These are phyloP conservation scores for Etheostoma nigrum DNA, from an alignment of 2,797 vertebrate genomes.

Conservation along the genomic window DNA sequence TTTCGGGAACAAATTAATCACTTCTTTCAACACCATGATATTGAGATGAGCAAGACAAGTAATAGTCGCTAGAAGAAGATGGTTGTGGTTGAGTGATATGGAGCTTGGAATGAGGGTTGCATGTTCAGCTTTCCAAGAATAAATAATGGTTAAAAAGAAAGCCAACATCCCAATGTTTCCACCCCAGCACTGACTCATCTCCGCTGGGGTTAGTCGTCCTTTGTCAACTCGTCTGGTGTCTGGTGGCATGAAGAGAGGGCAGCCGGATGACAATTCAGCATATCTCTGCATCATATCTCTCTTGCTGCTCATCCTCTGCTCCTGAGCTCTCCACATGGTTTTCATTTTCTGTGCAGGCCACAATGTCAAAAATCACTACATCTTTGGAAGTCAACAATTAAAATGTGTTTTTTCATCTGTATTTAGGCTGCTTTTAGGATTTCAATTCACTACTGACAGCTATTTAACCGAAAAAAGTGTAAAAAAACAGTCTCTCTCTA, in stretches of 20 bases:
- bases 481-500: conserved; percentile 33
- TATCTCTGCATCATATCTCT: conserved; percentile 19
- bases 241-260: conserved; percentile 27
- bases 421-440: conserved; percentile 30
- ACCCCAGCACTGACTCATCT: conserved; percentile 44
- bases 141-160: conserved; percentile 42
- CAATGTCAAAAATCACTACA: conserved; percentile 53
- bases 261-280: conserved; percentile 42
- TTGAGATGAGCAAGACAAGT: conserved; percentile 41
- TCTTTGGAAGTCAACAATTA: conserved; percentile 19
- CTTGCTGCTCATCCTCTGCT: conserved; percentile 31
- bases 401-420: conserved; percentile 39
- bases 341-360: conserved; percentile 44
- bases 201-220: conserved; percentile 32
- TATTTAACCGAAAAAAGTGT: conserved; percentile 29
- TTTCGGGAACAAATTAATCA: conserved; percentile 53
- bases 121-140: conserved; percentile 29
- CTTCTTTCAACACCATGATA: conserved; percentile 1
- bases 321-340: conserved; percentile 50
- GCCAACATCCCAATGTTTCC: conserved; percentile 24
- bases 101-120: conserved; percentile 15
- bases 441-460: conserved; percentile 32
- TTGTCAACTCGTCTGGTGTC: conserved; percentile 45
- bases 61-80: background rate
- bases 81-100: background rate